These are phyloP conservation scores for Electrophaes corylata DNA, from an alignment of 2,888 invertebrate species.

Conservation along the genomic window DNA sequence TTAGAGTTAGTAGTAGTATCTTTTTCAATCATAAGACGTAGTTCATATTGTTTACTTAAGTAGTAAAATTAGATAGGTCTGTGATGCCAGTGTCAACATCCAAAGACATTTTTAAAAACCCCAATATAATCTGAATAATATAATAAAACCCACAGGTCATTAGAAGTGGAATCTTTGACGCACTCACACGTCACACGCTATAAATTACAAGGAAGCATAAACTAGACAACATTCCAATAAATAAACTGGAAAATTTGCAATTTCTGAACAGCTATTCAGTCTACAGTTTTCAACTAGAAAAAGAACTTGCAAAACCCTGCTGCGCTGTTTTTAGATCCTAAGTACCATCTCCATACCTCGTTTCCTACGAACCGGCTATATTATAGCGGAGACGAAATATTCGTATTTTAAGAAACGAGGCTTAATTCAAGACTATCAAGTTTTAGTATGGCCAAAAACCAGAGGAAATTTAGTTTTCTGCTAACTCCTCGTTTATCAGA, in stretches of 20 bases:
- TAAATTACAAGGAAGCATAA: conserved; percentile 31
- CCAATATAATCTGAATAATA: conserved; percentile 29
- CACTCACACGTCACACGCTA: conserved; percentile 33
- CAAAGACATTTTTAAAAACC: conserved; percentile 12
- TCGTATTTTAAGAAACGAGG: too few species aligned
- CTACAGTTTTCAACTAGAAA: conserved; percentile 3
- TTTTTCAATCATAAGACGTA: background rate
- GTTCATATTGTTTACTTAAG: background rate
- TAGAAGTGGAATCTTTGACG: conserved; percentile 34
- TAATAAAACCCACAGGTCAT: conserved; percentile 33
- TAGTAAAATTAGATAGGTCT: background rate
- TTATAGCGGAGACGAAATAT: too few species aligned
- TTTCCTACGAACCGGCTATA: too few species aligned
- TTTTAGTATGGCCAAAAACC: too few species aligned
- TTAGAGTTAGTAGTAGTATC: background rate
- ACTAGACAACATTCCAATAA: conserved; percentile 30
- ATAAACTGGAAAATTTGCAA: conserved; percentile 24
- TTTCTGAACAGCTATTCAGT: conserved; percentile 15
- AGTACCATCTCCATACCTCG: background rate
- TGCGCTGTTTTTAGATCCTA: background rate
- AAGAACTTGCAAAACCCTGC: background rate
- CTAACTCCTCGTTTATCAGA: too few species aligned
- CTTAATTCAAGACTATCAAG: too few species aligned
- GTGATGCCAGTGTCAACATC: conserved; percentile 6
- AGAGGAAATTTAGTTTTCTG: too few species aligned